Base-by-base conservation (phyloP, 2,888 invertebrate genomes). In the Lomographa bimaculata region DNA sequence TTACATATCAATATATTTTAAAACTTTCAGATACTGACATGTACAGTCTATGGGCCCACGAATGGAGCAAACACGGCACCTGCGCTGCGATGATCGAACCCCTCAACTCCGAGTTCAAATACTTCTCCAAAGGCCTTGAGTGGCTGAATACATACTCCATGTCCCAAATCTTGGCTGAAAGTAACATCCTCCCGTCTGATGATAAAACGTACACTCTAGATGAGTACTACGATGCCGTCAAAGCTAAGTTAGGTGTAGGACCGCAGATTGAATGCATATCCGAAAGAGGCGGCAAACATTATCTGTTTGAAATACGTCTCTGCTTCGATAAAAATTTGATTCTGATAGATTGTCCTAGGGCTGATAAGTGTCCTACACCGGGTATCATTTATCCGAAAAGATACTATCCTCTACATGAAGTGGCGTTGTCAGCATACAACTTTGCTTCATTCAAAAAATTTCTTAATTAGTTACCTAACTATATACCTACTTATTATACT, bases 51-150 rank as follows among this genome's bases (percentile, higher is more conserved):
- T 95, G 95, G 95, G 86, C 91, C 40, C 95, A 96, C 59, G 95
- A 96, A 71, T 96, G 95, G 95, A 70, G 86, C 1, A 96, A 96
- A 60, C 96, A 96, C 62, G 96, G 95, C 1, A 94, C 95, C 0
- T 96, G 96, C 63, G 94, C 95, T 0, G 83, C 91, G 0, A 47
- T 69, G 5, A 52, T 94, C 2, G 79, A 90, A 0, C 55, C 74
- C 0, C 62, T 95, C 0, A 80, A 91, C 52, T 87, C 84, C 8
- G 93, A 95, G 59, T 56, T 86, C 0, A 93, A 93, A 58, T 95
- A 94, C 69, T 95, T 95, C 64, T 64, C 73, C 1, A 83, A 91
- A 56, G 94, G 93, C 0, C 62, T 95, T 5, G 62, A 79, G 1
- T 91, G 93, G 86, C 84, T 92, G 1, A 76, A 91, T 18, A 59